A percentile compares a stretch with the other conserved stretches of the same genome.
Evolutionary conservation across 2,888 invertebrate genomes (phyloP).

Genomic region (Entomobrya proxima): DNA sequence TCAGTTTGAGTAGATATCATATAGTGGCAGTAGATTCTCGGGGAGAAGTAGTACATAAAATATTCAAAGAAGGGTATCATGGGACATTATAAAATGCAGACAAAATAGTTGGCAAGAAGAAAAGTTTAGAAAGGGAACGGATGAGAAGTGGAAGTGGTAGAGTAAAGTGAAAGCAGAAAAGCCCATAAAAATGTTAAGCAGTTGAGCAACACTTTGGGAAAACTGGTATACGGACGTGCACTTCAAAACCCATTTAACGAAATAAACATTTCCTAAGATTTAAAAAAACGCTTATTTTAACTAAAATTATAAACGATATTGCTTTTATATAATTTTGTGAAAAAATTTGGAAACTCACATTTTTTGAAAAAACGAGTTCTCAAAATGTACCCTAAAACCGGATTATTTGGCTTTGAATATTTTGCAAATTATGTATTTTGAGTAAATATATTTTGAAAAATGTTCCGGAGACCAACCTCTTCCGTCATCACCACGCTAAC

Average conservation of each 20-base stretch:
- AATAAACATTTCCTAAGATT: too few species aligned
- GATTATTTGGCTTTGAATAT: too few species aligned
- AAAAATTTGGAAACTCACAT: too few species aligned
- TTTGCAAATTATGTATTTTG: too few species aligned
- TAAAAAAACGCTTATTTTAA: too few species aligned
- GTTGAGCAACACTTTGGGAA: background rate
- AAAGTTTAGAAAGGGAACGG: background rate
- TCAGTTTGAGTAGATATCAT: background rate
- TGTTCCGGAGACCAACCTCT: background rate
- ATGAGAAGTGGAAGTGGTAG: background rate
- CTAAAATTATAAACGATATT: too few species aligned
- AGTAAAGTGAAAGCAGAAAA: conserved; percentile 20
- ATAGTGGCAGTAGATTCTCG: background rate
- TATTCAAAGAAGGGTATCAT: background rate
- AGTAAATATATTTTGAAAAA: background rate
- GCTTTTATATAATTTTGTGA: too few species aligned
- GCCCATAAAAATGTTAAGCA: background rate
- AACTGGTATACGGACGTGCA: too few species aligned
- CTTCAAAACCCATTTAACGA: too few species aligned
- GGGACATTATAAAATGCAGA: background rate
- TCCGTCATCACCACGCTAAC: background rate
- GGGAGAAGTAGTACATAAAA: background rate
- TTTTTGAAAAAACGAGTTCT: too few species aligned
- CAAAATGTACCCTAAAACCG: too few species aligned
- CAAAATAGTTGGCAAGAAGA: background rate